Percentiles rank a stretch among this genome's conserved stretches.
Conservation (phyloP, 2,113 vertebrate species). For the Loxodonta africana region DNA sequence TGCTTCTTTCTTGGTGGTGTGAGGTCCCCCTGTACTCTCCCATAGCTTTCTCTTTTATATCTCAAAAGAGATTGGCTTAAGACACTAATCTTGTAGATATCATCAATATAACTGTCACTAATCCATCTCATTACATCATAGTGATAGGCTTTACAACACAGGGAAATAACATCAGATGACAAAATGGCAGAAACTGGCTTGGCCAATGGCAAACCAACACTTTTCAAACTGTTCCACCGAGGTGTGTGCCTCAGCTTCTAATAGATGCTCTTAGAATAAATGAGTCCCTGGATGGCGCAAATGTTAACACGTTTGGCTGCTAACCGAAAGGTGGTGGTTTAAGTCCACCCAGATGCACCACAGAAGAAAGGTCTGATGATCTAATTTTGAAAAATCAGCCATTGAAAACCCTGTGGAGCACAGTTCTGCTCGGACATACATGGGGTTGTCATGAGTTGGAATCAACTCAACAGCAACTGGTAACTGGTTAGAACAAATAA, state of each 20-base stretch:
- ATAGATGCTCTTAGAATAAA: background rate
- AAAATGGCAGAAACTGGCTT: background rate
- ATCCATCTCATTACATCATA: no score
- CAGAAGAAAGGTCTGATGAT: background rate
- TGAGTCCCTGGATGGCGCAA: background rate
- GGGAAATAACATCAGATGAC: no score
- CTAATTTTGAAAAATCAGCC: background rate
- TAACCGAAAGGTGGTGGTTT: background rate
- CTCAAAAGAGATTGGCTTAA: no score
- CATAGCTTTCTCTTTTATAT: no score
- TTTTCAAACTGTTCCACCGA: background rate
- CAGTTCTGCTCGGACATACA: background rate
- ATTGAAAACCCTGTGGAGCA: background rate
- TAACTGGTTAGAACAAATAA: background rate
- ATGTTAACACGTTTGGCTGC: background rate
- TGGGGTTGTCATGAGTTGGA: background rate
- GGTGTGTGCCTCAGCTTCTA: background rate
- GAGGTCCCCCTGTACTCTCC: no score
- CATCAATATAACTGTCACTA: no score
- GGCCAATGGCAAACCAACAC: background rate
- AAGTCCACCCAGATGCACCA: background rate
- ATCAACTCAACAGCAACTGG: background rate
- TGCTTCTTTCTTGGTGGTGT: no score
- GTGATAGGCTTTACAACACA: no score
- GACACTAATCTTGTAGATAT: no score